Conservation (phyloP, 2,797 vertebrate genomes). For the Schizopygopsis malacanthus region DNA sequence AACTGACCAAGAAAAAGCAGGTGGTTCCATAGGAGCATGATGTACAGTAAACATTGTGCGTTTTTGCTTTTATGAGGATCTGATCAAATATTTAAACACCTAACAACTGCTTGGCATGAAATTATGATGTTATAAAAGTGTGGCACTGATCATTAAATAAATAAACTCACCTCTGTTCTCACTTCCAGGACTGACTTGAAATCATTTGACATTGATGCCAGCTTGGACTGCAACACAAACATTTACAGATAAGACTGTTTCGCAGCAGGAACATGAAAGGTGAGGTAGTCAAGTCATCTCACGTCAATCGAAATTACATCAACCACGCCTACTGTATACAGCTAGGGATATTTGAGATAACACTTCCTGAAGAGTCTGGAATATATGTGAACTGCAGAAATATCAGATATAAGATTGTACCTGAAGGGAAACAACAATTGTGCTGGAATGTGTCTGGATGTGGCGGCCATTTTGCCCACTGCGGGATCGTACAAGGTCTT, state of each 20-base stretch:
- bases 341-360: slow-evolving; percentile 24
- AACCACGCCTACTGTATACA: slow-evolving; percentile 25
- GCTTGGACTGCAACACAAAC: slow-evolving; percentile 84
- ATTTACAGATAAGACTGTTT: slow-evolving; percentile 41
- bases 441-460: slow-evolving; percentile 91
- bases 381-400: neutral
- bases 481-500: slow-evolving; percentile 87
- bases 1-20: neutral
- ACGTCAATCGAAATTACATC: slow-evolving; percentile 21
- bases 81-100: neutral
- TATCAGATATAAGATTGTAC: slow-evolving; percentile 59
- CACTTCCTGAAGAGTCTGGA: neutral
- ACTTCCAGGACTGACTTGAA: slow-evolving; percentile 96
- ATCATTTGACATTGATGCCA: slow-evolving; percentile 96
- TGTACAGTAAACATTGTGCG: neutral
- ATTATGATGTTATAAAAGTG: neutral
- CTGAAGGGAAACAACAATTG: slow-evolving; percentile 92
- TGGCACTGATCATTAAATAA: neutral
- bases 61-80: neutral
- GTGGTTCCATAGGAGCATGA: neutral
- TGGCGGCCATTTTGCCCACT: slow-evolving; percentile 87
- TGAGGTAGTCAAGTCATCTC: neutral
- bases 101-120: neutral
- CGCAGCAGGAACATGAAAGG: neutral
- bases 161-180: slow-evolving; percentile 88